These are phyloP conservation scores for Parnassius mnemosyne DNA, from an alignment of 2,888 invertebrate species.

Conservation along the genomic window DNA sequence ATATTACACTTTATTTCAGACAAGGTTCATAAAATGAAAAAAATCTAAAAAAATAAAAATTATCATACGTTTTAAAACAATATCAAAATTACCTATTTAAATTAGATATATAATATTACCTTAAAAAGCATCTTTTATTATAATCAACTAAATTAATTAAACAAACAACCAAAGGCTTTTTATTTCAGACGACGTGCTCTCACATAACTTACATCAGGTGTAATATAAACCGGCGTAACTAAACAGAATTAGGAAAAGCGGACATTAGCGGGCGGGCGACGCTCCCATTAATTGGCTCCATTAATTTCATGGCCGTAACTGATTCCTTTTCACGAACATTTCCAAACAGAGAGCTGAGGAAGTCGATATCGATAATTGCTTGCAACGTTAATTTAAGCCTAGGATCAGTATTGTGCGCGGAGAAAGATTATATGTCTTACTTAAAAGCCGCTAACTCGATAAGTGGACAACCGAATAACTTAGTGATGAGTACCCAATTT, in stretches of 20 bases:
- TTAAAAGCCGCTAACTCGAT: neutral
- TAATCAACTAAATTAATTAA: too few relatives aligned
- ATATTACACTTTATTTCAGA: too few relatives aligned
- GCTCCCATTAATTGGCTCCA: constrained; percentile 58
- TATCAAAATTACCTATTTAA: too few relatives aligned
- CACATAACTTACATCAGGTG: constrained; percentile 11
- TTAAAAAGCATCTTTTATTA: too few relatives aligned
- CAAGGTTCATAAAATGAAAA: too few relatives aligned
- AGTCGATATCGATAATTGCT: constrained; percentile 12
- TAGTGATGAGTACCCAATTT: too few relatives aligned
- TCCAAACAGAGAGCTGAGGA: neutral
- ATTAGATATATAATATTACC: too few relatives aligned
- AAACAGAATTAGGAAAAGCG: constrained; percentile 46
- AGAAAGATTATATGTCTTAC: neutral
- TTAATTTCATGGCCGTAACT: constrained; percentile 63
- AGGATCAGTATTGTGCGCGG: constrained; percentile 1
- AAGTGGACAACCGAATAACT: too few relatives aligned
- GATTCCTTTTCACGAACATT: constrained; percentile 34
- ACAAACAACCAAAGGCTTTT: neutral
- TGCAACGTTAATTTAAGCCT: neutral
- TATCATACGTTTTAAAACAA: too few relatives aligned
- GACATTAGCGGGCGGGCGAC: constrained; percentile 44
- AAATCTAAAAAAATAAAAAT: too few relatives aligned
- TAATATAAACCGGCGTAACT: constrained; percentile 16
- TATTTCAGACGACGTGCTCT: neutral